phyloP scores from a whole-genome alignment of 2,888 invertebrate genomes.

The Parochlus steinenii region DNA sequence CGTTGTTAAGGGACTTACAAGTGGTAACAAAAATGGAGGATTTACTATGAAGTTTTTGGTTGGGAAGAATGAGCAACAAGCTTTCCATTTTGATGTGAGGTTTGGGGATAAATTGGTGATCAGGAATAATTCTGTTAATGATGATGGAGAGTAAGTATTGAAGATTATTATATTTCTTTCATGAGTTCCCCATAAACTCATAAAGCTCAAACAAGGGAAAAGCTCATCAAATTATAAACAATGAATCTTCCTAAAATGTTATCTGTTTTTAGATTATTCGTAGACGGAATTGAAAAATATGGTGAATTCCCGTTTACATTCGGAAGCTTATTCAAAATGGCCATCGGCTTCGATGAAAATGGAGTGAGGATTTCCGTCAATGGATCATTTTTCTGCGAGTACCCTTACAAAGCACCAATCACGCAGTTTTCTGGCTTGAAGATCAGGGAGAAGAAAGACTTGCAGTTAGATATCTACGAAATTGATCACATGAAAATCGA shows the following conservation, averaged over 20 bases:
- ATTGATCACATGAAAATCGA: conserved; percentile 1
- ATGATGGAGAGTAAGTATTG: neutral
- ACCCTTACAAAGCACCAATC: conserved; percentile 1
- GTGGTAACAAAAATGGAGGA: conserved; percentile 9
- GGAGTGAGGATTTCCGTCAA: conserved; percentile 1
- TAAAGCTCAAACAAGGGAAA: no score
- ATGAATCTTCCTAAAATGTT: no score
- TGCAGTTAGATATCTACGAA: neutral
- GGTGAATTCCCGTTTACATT: conserved; percentile 10
- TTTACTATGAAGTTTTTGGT: conserved; percentile 10
- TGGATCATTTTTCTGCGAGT: conserved; percentile 11
- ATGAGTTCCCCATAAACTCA: no score
- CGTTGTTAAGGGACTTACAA: conserved; percentile 6
- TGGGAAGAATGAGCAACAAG: conserved; percentile 6
- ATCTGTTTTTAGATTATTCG: conserved; percentile 2
- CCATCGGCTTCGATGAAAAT: conserved; percentile 3
- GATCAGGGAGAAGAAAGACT: conserved; percentile 5
- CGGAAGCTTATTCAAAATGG: conserved; percentile 9
- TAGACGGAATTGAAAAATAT: conserved; percentile 4
- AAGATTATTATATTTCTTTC: neutral
- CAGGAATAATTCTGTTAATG: conserved; percentile 7
- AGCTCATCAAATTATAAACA: neutral
- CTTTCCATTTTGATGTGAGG: conserved; percentile 10
- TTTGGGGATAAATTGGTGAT: conserved; percentile 4
- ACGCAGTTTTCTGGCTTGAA: conserved; percentile 3